Conservation (phyloP, 2,888 invertebrate genomes). For the Apodemia mormo region DNA sequence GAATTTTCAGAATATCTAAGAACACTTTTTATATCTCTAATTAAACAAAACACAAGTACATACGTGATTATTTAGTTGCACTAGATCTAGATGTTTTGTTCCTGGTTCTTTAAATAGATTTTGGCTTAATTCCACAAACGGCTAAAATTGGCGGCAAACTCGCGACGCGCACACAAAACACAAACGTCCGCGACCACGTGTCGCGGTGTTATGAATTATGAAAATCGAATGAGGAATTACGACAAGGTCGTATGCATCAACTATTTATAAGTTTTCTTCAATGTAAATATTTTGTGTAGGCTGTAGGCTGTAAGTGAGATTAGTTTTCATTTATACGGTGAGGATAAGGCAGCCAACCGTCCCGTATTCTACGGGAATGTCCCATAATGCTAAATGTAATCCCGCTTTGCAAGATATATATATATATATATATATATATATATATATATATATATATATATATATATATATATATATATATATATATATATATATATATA, state of each 20-base stretch:
- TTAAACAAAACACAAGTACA: background rate
- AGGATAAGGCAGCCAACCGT: no score
- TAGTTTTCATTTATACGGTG: background rate
- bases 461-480: no score
- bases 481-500: no score
- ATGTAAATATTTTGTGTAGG: background rate
- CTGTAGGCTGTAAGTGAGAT: background rate
- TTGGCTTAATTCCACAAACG: constrained; percentile 1
- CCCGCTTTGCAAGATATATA: no score
- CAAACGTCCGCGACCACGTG: constrained; percentile 6
- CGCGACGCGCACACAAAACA: background rate
- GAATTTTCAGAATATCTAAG: no score
- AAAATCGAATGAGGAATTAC: constrained; percentile 1
- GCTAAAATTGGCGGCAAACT: constrained; percentile 3
- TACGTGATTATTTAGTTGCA: constrained; percentile 6
- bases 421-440: no score
- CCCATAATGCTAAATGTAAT: no score
- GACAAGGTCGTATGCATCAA: background rate
- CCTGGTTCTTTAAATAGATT: constrained; percentile 1
- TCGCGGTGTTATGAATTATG: constrained; percentile 6
- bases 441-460: no score
- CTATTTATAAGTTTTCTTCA: constrained; percentile 6
- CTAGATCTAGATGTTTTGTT: constrained; percentile 14
- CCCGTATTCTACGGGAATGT: no score
- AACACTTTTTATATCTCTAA: background rate